Conservation (phyloP, 1,140 invertebrate genomes). For the Hyposmocoma kahamanoa region DNA sequence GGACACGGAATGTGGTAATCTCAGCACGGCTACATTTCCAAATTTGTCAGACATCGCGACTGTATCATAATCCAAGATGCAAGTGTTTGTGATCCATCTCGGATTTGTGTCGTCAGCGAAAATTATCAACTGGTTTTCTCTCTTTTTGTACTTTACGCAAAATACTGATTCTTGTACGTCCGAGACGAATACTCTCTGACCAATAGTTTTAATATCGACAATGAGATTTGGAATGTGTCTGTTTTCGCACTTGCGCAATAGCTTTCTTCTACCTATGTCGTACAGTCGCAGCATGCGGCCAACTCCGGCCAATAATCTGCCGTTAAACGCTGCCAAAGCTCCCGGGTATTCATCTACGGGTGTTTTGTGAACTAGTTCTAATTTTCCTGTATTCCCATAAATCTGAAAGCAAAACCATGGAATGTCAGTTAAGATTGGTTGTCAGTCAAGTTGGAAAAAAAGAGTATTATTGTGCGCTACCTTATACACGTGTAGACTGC, state of each 20-base stretch:
- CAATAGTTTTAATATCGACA: conserved; percentile 93
- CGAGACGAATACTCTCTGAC: conserved; percentile 94
- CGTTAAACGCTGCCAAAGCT: conserved; percentile 93
- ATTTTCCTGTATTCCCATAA: conserved; percentile 60
- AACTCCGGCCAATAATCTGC: conserved; percentile 92
- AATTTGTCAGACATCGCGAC: conserved; percentile 98
- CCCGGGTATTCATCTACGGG: conserved; percentile 94
- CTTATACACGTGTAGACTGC: conserved; percentile 92
- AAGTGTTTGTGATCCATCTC: conserved; percentile 94
- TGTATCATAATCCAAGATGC: conserved; percentile 97
- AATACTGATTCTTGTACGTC: conserved; percentile 99
- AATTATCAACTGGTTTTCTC: conserved; percentile 98
- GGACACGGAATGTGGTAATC: conserved; percentile 91
- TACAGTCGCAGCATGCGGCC: conserved; percentile 95
- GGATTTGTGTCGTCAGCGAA: conserved; percentile 99
- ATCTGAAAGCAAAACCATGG: conserved; percentile 31
- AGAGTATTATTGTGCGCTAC: conserved; percentile 39
- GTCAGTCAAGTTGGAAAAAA: neutral
- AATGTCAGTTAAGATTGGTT: neutral
- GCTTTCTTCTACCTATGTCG: conserved; percentile 94
- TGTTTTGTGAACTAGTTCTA: conserved; percentile 96
- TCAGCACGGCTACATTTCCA: conserved; percentile 95
- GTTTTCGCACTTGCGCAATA: conserved; percentile 98
- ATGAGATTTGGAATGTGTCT: conserved; percentile 98
- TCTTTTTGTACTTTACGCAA: conserved; percentile 95